A percentile compares a stretch with the other conserved stretches of the same genome.
Conservation (phyloP, 2,113 vertebrate genomes). For the Jacana jacana region DNA sequence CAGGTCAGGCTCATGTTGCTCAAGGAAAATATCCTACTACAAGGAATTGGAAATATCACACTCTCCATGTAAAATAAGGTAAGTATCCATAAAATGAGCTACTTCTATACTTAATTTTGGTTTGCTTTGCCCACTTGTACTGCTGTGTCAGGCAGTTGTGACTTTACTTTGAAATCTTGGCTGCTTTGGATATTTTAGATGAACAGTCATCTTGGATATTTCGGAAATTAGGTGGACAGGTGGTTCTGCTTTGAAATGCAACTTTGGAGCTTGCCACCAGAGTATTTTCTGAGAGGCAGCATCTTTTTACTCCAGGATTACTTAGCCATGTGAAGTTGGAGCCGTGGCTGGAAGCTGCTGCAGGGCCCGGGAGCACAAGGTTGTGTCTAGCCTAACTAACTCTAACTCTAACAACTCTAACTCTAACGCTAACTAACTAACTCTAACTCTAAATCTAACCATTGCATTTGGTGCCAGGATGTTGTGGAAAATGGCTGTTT, state of each 20-base stretch:
- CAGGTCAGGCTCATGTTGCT: fast-evolving
- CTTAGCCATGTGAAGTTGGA: background rate
- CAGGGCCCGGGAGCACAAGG: background rate
- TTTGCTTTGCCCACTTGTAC: background rate
- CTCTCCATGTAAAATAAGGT: background rate
- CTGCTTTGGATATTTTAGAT: background rate
- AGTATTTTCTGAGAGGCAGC: background rate
- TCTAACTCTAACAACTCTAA: no score
- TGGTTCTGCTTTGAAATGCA: background rate
- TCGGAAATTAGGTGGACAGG: background rate
- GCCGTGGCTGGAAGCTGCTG: background rate
- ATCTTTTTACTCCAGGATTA: background rate
- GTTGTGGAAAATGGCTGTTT: background rate
- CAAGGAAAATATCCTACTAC: background rate
- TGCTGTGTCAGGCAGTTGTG: no score
- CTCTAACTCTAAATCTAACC: background rate
- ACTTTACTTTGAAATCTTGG: background rate
- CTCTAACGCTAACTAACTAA: background rate
- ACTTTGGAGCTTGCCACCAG: background rate
- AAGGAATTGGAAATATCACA: fast-evolving
- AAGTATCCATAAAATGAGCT: background rate
- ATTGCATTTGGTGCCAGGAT: background rate
- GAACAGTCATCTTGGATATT: background rate
- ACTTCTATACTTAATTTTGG: background rate
- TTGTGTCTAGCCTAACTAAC: background rate